Evolutionary conservation across 2,113 vertebrate species (phyloP), one percentile per base, ranked within the genome.

Genomic region (Sminthopsis crassicaudata): DNA sequence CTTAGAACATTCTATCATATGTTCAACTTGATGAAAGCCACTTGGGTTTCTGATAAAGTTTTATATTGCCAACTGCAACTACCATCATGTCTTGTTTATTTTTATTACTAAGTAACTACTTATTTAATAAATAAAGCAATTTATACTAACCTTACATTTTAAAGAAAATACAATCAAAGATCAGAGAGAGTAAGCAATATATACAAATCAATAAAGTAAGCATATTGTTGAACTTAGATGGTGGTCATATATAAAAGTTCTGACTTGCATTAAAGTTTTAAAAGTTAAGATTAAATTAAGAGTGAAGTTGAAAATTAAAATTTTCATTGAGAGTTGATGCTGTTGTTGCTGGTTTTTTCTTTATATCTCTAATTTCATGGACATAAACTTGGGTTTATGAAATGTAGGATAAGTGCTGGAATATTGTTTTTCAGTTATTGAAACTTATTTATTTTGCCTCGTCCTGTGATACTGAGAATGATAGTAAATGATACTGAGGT

Each of bases 381-480:
- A 76, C 5, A 1, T 76, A 3, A 12, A 16, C 30, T 67, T 36
- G 1, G 36, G 12, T 19, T 76, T 76, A 76, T 76, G 36, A 76
- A n/a, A 5, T 22, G 36, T n/a, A 67, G 3, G 30, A 11, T 76
- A 76, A 76, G 14, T 5, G n/a, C 36, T 22, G 16, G 36, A 76
- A 76, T 67, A 67, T n/a, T n/a, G n/a, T 67, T 30, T 67, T 11
- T 14, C 1, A 16, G 36, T 1, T 57, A 57, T 57, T 57, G 2
- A 3, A 60, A 30, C 0, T 60, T 30, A 30, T n/a, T 60, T 57
- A 27, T 19, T 76, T n/a, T 76, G 7, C 1, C 1, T 76, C 0
- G 36, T 0, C 5, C 36, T n/a, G 5, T 76, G 1, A n/a, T 76
- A 19, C 25, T 57, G 0, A 57, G 36, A n/a, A 0, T n/a, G 36